These are phyloP conservation scores for Pomatostomus ruficeps DNA, from an alignment of 2,113 vertebrate species.

Conservation along the genomic window DNA sequence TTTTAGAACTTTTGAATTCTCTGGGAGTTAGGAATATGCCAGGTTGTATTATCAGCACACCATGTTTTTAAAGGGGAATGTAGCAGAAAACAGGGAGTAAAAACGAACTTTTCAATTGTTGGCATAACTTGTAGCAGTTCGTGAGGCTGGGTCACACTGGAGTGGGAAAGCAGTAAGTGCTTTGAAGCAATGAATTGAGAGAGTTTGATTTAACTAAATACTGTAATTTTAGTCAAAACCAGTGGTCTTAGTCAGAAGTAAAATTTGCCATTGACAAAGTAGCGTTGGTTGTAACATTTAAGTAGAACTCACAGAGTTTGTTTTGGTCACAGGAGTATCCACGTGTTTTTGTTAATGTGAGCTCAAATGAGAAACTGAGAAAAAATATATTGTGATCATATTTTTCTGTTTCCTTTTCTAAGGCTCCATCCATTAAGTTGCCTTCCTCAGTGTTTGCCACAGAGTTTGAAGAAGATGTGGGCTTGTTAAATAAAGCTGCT, in stretches of 20 bases:
- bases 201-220: neutral
- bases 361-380: neutral
- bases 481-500: constrained; percentile 96
- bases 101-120: rapidly evolving
- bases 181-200: neutral
- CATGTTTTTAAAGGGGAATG: neutral
- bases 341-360: neutral
- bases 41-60: neutral
- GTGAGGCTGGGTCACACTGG: neutral
- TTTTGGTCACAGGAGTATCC: neutral
- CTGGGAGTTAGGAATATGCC: neutral
- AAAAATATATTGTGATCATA: neutral
- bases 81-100: neutral
- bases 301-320: neutral
- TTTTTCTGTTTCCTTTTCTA: neutral
- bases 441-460: constrained; percentile 97
- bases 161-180: neutral
- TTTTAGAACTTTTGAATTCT: neutral
- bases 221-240: neutral
- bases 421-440: constrained; percentile 83
- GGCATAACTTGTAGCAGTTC: neutral
- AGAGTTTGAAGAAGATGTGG: constrained; percentile 94
- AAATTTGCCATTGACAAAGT: neutral
- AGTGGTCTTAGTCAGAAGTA: neutral
- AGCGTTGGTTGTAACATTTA: neutral